Evolutionary conservation across 2,888 invertebrate genomes (phyloP).

Genomic region (Drosophila meridiana): DNA sequence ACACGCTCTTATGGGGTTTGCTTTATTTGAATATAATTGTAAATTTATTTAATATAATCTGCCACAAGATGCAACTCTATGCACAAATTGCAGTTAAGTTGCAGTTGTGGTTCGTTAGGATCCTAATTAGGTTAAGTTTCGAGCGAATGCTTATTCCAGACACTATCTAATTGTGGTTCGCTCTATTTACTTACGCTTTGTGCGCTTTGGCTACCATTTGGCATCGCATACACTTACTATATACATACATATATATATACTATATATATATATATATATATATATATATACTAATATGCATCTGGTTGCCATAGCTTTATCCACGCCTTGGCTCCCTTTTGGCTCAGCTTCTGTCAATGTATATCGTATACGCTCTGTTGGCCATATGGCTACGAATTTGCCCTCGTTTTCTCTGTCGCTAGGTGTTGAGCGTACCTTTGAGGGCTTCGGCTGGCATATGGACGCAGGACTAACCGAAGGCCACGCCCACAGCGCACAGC

Average conservation of each 20-base stretch:
- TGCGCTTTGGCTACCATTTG: slow-evolving; percentile 10
- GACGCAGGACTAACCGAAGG: not conserved
- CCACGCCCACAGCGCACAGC: not conserved
- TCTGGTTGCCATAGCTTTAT: slow-evolving; percentile 5
- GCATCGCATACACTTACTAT: not conserved
- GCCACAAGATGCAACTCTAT: not conserved
- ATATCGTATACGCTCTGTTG: slow-evolving; percentile 27
- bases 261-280: not conserved
- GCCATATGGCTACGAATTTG: slow-evolving; percentile 40
- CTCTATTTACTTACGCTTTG: slow-evolving; percentile 9
- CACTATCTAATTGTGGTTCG: not conserved
- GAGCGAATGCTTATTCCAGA: slow-evolving; percentile 8
- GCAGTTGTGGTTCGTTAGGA: not conserved
- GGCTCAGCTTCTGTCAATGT: slow-evolving; percentile 14
- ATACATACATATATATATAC: not conserved
- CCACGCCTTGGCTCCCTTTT: not conserved
- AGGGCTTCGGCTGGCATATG: not conserved
- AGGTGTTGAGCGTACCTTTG: slow-evolving; percentile 10
- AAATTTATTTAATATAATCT: not conserved
- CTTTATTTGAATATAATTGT: not conserved
- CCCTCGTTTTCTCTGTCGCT: slow-evolving; percentile 14
- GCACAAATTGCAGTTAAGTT: not conserved
- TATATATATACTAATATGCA: not conserved
- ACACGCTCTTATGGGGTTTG: not conserved
- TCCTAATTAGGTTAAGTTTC: slow-evolving; percentile 1